These are phyloP conservation scores for Menidia menidia DNA, from an alignment of 2,797 vertebrate species.

Conservation along the genomic window DNA sequence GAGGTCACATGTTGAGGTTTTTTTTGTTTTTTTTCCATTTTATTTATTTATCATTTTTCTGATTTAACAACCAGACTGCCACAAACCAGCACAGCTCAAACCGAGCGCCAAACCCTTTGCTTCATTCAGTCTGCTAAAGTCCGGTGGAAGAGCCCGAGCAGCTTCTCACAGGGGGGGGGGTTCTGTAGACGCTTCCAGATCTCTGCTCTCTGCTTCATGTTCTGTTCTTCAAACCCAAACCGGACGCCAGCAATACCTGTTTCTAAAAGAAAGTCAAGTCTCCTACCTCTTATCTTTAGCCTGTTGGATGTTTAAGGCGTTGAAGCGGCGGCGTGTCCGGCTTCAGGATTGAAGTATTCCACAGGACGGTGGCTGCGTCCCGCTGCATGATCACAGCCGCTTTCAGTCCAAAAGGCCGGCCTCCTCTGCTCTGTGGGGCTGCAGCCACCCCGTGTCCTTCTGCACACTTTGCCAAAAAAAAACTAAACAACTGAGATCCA, in stretches of 20 bases:
- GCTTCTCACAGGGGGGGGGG: constrained; percentile 2
- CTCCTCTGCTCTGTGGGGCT: constrained; percentile 31
- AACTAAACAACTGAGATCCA: constrained; percentile 23
- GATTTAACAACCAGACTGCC: constrained; percentile 49
- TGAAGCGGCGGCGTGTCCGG: constrained; percentile 30
- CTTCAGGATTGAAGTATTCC: constrained; percentile 22
- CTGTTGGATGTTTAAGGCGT: constrained; percentile 42
- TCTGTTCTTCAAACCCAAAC: constrained; percentile 51
- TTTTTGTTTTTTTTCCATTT: constrained; percentile 7
- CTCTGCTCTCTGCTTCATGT: constrained; percentile 34
- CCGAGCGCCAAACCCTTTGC: constrained; percentile 5
- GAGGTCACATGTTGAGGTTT: background rate
- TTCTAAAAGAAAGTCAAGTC: constrained; percentile 56
- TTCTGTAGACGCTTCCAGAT: constrained; percentile 18
- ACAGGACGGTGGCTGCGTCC: constrained; percentile 1
- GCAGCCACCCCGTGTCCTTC: constrained; percentile 28
- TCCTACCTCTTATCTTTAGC: constrained; percentile 75
- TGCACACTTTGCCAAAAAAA: constrained; percentile 67
- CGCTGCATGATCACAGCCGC: constrained; percentile 5
- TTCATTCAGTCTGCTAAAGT: background rate
- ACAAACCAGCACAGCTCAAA: constrained; percentile 41
- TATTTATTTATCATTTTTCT: constrained; percentile 1
- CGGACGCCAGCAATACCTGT: constrained; percentile 71
- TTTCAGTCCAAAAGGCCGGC: constrained; percentile 32
- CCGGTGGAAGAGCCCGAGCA: background rate